These are phyloP conservation scores for Cerastoderma edule DNA, from an alignment of 2,888 invertebrate genomes.

Conservation along the genomic window DNA sequence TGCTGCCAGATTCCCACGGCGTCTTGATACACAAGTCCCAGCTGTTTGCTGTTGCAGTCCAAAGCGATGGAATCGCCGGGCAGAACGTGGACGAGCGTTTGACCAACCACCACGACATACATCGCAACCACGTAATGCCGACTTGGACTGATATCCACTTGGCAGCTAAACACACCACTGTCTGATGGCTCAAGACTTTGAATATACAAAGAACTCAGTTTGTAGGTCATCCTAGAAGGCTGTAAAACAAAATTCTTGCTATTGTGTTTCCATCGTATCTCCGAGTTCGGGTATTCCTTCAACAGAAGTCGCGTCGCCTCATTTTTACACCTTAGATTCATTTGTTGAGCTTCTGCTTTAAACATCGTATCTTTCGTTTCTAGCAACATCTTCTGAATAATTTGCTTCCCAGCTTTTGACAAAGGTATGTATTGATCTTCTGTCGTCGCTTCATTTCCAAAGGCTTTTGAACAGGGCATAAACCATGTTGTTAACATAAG, in stretches of 20 bases:
- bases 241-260: slow-evolving; percentile 40
- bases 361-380: not conserved
- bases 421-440: too few species aligned
- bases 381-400: not conserved
- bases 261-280: slow-evolving; percentile 54
- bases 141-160: slow-evolving; percentile 19
- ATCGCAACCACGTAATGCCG: slow-evolving; percentile 31
- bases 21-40: slow-evolving; percentile 36
- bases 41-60: slow-evolving; percentile 34
- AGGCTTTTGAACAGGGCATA: too few species aligned
- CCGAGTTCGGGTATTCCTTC: slow-evolving; percentile 29
- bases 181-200: slow-evolving; percentile 42
- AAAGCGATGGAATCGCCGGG: slow-evolving; percentile 28
- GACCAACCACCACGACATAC: slow-evolving; percentile 44
- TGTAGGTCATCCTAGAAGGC: slow-evolving; percentile 39
- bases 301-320: slow-evolving; percentile 28
- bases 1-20: slow-evolving; percentile 33
- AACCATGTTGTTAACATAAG: too few species aligned
- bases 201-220: slow-evolving; percentile 33
- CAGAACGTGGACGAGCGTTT: slow-evolving; percentile 11
- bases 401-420: not conserved
- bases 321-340: slow-evolving; percentile 39
- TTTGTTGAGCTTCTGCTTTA: slow-evolving; percentile 10
- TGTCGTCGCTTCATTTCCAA: too few species aligned
- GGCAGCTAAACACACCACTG: slow-evolving; percentile 48